Percentiles rank a stretch among this genome's conserved stretches.
Evolutionary conservation across 2,113 vertebrate species (phyloP).

Genomic region (Ovis canadensis): DNA sequence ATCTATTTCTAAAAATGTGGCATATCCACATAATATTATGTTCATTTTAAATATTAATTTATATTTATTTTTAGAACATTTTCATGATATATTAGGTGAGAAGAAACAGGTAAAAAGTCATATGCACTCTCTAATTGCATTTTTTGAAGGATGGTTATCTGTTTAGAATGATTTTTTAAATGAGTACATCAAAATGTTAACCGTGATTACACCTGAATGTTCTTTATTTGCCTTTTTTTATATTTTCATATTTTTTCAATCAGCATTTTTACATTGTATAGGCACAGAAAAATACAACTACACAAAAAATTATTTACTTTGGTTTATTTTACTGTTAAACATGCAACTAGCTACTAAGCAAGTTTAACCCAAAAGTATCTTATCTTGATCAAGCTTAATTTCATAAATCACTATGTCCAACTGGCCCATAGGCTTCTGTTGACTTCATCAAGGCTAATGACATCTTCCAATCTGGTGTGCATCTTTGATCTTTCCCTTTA

Average conservation of each 20-base stretch:
- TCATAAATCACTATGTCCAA: not conserved
- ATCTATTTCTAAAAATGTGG: not conserved
- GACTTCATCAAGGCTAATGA: not conserved
- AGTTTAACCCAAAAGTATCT: not conserved
- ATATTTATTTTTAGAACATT: not conserved
- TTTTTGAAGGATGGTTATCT: not conserved
- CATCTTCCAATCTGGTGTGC: not conserved
- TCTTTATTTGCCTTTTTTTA: not conserved
- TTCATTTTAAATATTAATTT: not conserved
- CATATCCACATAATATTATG: not conserved
- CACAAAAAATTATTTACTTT: not conserved
- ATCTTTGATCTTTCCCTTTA: not conserved
- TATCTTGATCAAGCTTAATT: not conserved
- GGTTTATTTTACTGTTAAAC: not conserved
- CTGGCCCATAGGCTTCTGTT: not conserved
- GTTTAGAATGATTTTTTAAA: conserved; percentile 1
- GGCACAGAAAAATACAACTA: not conserved
- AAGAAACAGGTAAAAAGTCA: not conserved
- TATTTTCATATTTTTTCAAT: conserved; percentile 24
- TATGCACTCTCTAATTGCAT: not conserved
- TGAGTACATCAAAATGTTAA: not conserved
- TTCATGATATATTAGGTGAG: not conserved
- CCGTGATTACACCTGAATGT: not conserved
- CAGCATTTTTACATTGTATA: not conserved
- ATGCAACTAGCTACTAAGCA: not conserved